A percentile compares a stretch with the other conserved stretches of the same genome.
Evolutionary conservation across 2,888 invertebrate genomes (phyloP).

Genomic region (Acleris laterana): DNA sequence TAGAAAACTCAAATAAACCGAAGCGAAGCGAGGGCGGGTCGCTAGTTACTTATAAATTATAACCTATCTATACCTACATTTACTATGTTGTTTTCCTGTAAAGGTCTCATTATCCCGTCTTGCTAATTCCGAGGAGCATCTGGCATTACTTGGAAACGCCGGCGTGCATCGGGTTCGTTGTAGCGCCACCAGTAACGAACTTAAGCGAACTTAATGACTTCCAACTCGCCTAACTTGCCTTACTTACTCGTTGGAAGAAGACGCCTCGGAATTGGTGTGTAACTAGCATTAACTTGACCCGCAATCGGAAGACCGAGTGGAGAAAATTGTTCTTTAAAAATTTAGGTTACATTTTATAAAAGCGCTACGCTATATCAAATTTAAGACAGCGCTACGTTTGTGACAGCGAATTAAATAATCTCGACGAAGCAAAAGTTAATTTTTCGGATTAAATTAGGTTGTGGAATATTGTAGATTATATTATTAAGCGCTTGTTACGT

Average conservation of each 20-base stretch:
- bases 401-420: conserved; percentile 11
- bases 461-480: too few relatives aligned
- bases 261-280: conserved; percentile 57
- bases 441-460: too few relatives aligned
- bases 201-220: conserved; percentile 68
- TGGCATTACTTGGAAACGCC: conserved; percentile 45
- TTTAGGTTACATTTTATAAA: conserved; percentile 19
- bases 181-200: conserved; percentile 56
- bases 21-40: too few relatives aligned
- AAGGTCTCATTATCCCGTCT: conserved; percentile 56
- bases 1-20: too few relatives aligned
- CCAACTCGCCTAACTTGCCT: conserved; percentile 54
- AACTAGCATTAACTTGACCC: conserved; percentile 58
- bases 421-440: background rate
- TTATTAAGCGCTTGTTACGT: too few relatives aligned
- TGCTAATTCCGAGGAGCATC: conserved; percentile 58
- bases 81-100: background rate
- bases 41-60: too few relatives aligned
- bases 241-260: conserved; percentile 45
- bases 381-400: conserved; percentile 10
- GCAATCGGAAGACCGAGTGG: conserved; percentile 56
- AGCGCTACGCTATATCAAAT: conserved; percentile 12
- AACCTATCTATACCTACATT: too few relatives aligned
- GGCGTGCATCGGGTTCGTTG: conserved; percentile 47
- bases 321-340: conserved; percentile 42